phyloP scores from a whole-genome alignment of 2,797 vertebrate genomes.

The Eulemur mongoz region DNA sequence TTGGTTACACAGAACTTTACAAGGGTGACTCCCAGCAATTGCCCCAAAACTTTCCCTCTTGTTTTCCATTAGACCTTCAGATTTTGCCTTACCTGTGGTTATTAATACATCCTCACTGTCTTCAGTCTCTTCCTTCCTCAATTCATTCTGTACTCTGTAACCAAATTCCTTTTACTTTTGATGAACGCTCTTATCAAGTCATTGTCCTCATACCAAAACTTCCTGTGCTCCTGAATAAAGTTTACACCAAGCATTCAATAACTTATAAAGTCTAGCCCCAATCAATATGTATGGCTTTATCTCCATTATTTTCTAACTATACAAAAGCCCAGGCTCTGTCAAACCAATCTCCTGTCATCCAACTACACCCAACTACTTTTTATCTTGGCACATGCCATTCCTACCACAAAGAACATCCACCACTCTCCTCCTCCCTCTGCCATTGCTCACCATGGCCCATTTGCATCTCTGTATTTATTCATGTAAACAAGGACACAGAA shows the following conservation, averaged over 20 bases:
- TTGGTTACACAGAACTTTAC: not conserved
- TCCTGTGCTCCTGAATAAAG: not conserved
- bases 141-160: not conserved
- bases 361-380: conserved; percentile 19
- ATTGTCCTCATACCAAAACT: not conserved
- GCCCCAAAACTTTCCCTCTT: not conserved
- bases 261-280: not conserved
- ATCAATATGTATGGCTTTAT: not conserved
- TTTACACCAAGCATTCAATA: not conserved
- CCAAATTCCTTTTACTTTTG: not conserved
- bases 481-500: conserved; percentile 36
- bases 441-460: not conserved
- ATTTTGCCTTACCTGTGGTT: not conserved
- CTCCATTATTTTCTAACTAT: not conserved
- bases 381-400: not conserved
- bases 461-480: not conserved
- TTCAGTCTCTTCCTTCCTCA: not conserved
- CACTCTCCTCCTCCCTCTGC: not conserved
- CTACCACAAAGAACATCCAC: conserved; percentile 2
- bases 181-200: not conserved
- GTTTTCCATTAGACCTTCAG: not conserved
- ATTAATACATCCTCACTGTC: not conserved
- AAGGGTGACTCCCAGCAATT: not conserved
- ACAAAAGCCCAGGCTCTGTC: conserved; percentile 11
- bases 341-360: not conserved